Base-by-base conservation (phyloP, 2,888 invertebrate species). In the Empis stercorea region DNA sequence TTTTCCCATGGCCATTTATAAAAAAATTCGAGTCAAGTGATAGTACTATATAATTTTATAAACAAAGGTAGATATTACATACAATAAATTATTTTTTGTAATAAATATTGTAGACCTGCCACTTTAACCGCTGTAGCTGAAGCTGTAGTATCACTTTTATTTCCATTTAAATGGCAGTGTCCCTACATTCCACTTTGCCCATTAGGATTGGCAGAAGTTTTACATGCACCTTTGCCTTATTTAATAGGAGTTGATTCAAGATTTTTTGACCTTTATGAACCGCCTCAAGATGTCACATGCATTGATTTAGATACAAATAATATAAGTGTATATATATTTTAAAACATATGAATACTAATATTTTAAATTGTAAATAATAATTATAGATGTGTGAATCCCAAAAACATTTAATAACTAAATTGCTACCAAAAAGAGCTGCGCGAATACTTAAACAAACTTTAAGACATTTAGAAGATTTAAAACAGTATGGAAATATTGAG, bases 101-200 rank as follows among this genome's bases (percentile, higher is more conserved):
- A n/a, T n/a, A n/a, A n/a, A n/a, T n/a, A n/a, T n/a, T n/a, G n/a
- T n/a, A 76, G 87, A 59, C 95, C 97, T 2, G 93, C 95, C 66
- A 94, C 95, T 7, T 72, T 99, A 50, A 99, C 99, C 30, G 88
- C 93, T 37, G 95, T 96, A 9, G 92, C 95, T 13, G 99, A 99
- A 76, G 96, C 97, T 34, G 85, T 97, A 27, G 88, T 93, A 13
- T 85, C 87, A 65, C 76, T 99, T 59, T 76, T 97, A 57, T 99
- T 99, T 68, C 99, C 99, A 1, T 96, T 99, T 70, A 95, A 95
- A 69, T 99, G 99, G 99, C 96, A 97, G 70, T 99, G 97, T 65
- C 97, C 99, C 0, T 99, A 99, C 69, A 96, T 99, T 72, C 99
- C 99, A 3, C 74, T 99, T 46, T 99, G 99, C 73, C 99, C 99